These are phyloP conservation scores for Pholis gunnellus DNA, from an alignment of 2,113 vertebrate species.

Conservation along the genomic window DNA sequence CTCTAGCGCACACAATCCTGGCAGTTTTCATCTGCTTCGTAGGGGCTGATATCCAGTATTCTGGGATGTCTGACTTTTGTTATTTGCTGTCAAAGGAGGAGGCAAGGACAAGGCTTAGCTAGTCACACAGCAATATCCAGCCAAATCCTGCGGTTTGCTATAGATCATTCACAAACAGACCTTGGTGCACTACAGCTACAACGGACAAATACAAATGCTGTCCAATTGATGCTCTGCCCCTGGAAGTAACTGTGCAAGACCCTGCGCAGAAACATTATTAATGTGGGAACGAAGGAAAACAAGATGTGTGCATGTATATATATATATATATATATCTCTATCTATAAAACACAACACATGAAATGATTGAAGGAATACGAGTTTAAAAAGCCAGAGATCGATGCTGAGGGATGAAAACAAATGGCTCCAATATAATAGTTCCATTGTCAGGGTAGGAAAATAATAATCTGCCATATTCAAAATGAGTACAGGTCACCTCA, in stretches of 20 bases:
- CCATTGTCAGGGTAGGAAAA: not conserved
- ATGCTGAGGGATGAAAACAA: constrained; percentile 19
- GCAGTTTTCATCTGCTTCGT: constrained; percentile 73
- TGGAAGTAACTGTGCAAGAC: constrained; percentile 8
- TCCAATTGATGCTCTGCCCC: not conserved
- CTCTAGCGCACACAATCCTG: constrained; percentile 66
- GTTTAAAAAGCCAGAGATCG: not conserved
- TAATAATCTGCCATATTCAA: constrained; percentile 13
- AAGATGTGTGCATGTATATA: not conserved
- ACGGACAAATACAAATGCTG: constrained; percentile 31
- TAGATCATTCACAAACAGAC: constrained; percentile 64
- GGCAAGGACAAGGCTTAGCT: constrained; percentile 64
- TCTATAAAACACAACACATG: not conserved
- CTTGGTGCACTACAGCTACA: constrained; percentile 37
- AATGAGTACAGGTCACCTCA: constrained; percentile 21
- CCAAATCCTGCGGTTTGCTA: constrained; percentile 24
- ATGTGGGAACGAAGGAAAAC: not conserved
- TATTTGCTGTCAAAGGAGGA: constrained; percentile 74
- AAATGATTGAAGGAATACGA: not conserved
- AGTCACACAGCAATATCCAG: constrained; percentile 55
- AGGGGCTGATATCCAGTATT: constrained; percentile 73
- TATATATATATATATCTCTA: not conserved
- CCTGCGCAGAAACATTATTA: not conserved
- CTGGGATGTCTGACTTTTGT: constrained; percentile 67
- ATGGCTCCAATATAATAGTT: not conserved